phyloP scores from a whole-genome alignment of 2,797 vertebrate genomes.

The Trichosurus vulpecula region DNA sequence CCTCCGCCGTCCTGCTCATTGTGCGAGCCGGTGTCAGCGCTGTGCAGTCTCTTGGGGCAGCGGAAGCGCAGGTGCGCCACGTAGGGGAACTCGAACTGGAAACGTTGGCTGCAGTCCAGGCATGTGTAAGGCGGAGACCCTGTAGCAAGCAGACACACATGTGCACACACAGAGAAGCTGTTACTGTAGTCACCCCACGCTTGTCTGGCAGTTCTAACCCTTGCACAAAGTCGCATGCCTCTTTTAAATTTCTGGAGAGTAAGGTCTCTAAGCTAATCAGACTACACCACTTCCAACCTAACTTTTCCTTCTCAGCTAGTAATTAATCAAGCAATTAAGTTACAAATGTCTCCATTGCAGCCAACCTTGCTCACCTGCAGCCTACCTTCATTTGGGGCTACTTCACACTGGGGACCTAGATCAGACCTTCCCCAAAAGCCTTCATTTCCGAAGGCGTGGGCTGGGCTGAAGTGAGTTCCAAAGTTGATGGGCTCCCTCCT shows the following conservation, averaged over 20 bases:
- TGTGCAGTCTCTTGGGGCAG: conserved; percentile 94
- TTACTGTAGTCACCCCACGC: conserved; percentile 52
- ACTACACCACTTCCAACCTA: neutral
- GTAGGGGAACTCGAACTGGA: conserved; percentile 97
- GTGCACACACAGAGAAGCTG: neutral
- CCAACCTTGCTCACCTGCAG: neutral
- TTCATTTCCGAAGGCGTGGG: neutral
- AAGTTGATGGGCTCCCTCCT: neutral
- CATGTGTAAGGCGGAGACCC: conserved; percentile 90
- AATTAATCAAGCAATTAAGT: neutral
- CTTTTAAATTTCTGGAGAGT: neutral
- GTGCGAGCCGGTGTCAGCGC: conserved; percentile 76
- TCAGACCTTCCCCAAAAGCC: neutral
- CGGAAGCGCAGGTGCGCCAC: conserved; percentile 95
- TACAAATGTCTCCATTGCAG: neutral
- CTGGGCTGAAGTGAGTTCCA: neutral
- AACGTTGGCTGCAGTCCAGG: conserved; percentile 95
- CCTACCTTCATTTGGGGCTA: neutral
- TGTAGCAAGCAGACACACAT: conserved; percentile 72
- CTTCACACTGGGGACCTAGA: neutral
- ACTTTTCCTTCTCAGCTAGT: neutral
- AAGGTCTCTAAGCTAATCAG: neutral
- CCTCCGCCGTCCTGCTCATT: conserved; percentile 68
- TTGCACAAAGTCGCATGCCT: neutral
- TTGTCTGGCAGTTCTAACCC: neutral